Conservation (phyloP, 2,888 invertebrate species). For the Spatulosminthurus flaviceps region DNA sequence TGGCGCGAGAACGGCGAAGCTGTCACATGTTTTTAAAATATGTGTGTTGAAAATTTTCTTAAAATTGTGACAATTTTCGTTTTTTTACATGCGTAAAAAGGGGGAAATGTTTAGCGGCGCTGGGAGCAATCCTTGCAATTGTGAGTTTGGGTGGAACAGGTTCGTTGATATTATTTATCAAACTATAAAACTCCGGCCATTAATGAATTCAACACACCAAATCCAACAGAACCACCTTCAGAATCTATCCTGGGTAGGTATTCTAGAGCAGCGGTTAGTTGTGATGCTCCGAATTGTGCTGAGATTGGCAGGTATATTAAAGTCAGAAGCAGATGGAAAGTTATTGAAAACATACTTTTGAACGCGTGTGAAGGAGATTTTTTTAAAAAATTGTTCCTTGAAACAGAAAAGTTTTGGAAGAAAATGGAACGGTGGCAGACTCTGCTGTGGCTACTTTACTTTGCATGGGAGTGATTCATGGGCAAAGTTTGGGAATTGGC, state of each 20-base stretch:
- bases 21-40: too few relatives aligned
- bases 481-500: conserved; percentile 87
- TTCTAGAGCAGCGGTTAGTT: conserved; percentile 73
- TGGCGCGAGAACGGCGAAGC: too few relatives aligned
- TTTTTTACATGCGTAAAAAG: too few relatives aligned
- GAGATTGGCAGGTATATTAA: conserved; percentile 73
- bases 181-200: too few relatives aligned
- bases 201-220: too few relatives aligned
- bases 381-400: background rate
- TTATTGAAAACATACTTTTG: background rate
- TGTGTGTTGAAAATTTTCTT: too few relatives aligned
- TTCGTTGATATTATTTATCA: too few relatives aligned
- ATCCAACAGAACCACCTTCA: too few relatives aligned
- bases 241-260: conserved; percentile 55
- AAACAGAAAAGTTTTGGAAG: conserved; percentile 74
- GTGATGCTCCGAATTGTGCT: conserved; percentile 80
- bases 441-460: conserved; percentile 85
- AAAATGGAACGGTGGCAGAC: conserved; percentile 77
- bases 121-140: too few relatives aligned
- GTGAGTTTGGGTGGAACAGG: too few relatives aligned
- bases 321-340: background rate
- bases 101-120: too few relatives aligned
- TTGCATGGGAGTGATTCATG: conserved; percentile 84
- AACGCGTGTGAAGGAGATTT: background rate
- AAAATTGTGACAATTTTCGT: too few relatives aligned